Conservation (phyloP, 92 coral and sea anemone genomes). For the Porites cylindrica region DNA sequence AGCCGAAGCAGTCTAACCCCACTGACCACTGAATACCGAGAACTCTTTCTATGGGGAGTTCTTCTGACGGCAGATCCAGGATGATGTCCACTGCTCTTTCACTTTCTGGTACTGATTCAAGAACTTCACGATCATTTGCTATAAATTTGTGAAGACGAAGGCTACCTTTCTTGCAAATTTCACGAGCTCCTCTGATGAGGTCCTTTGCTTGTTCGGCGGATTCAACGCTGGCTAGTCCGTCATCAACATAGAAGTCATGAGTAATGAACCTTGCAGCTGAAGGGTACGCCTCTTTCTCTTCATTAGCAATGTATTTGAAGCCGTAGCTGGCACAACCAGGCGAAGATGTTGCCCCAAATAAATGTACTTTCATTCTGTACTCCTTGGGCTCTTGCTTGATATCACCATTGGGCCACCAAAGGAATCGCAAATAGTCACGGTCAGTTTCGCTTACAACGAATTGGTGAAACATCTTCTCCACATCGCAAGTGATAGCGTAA, state of each 20-base stretch:
- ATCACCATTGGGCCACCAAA: constrained; percentile 36
- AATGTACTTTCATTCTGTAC: constrained; percentile 37
- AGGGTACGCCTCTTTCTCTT: constrained; percentile 20
- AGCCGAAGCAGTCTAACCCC: constrained; percentile 35
- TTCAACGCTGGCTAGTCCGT: constrained; percentile 41
- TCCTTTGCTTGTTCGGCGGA: constrained; percentile 26
- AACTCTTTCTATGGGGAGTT: constrained; percentile 45
- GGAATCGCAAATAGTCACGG: constrained; percentile 17
- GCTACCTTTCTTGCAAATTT: constrained; percentile 40
- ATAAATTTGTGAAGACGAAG: constrained; percentile 49
- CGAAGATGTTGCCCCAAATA: constrained; percentile 36
- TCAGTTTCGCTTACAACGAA: constrained; percentile 5
- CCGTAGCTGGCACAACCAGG: constrained; percentile 36
- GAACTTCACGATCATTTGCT: constrained; percentile 39
- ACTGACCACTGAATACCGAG: constrained; percentile 45
- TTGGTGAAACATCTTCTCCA: constrained; percentile 37
- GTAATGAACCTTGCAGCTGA: constrained; percentile 27
- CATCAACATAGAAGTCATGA: constrained; percentile 44
- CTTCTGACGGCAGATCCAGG: constrained; percentile 1
- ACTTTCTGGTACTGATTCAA: constrained; percentile 36
- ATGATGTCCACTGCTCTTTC: constrained; percentile 30
- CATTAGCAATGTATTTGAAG: constrained; percentile 19
- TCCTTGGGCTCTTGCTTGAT: constrained; percentile 14
- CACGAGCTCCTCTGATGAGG: constrained; percentile 25
- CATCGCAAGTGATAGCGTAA: constrained; percentile 23